phyloP scores from a whole-genome alignment of 2,888 invertebrate genomes.

The Hoplodrina ambigua region DNA sequence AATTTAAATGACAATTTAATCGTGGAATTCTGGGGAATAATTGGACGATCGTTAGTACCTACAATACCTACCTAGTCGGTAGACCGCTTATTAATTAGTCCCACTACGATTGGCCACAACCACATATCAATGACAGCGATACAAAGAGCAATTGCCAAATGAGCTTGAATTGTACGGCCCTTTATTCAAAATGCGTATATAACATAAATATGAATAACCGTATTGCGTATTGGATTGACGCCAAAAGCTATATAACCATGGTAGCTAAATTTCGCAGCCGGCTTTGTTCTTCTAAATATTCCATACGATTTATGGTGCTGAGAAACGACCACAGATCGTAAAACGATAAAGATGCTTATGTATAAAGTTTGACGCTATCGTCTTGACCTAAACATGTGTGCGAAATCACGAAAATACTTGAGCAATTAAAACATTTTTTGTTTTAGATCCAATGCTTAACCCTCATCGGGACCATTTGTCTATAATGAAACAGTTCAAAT shows the following conservation, averaged over 20 bases:
- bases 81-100: constrained; percentile 41
- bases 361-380: background rate
- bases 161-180: constrained; percentile 10
- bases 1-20: background rate
- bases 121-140: constrained; percentile 27
- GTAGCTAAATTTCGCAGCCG: constrained; percentile 50
- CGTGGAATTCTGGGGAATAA: background rate
- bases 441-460: too few species aligned
- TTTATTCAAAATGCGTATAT: constrained; percentile 52
- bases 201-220: constrained; percentile 54
- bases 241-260: constrained; percentile 55
- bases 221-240: constrained; percentile 61
- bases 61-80: background rate
- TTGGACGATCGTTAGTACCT: constrained; percentile 1
- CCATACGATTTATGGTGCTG: constrained; percentile 46
- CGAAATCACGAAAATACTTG: too few species aligned
- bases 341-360: background rate
- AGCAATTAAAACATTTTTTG: too few species aligned
- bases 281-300: constrained; percentile 65
- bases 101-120: constrained; percentile 20
- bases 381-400: background rate
- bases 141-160: constrained; percentile 26
- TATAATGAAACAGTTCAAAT: too few species aligned
- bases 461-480: too few species aligned
- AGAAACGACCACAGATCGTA: constrained; percentile 1